These are phyloP conservation scores for Nyctereutes procyonoides DNA, from an alignment of 2,113 vertebrate genomes.

Conservation along the genomic window DNA sequence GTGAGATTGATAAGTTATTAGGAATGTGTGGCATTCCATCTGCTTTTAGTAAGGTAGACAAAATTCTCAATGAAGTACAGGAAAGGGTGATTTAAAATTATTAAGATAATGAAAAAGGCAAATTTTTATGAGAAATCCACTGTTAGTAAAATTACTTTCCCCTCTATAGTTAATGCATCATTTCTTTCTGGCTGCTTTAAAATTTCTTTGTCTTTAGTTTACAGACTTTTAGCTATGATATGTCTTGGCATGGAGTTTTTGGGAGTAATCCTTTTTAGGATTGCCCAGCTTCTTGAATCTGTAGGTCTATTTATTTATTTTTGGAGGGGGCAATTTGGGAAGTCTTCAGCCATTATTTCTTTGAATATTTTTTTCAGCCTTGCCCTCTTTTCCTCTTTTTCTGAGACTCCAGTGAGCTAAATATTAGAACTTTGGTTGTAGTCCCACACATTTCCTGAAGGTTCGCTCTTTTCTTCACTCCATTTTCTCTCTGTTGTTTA, in stretches of 20 bases:
- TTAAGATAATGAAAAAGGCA: slow-evolving; percentile 3
- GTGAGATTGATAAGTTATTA: neutral
- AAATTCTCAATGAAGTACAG: neutral
- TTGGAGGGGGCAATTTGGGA: neutral
- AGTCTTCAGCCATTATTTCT: neutral
- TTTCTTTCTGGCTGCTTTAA: slow-evolving; percentile 42
- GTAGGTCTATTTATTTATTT: neutral
- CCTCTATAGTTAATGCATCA: neutral
- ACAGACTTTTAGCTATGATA: neutral
- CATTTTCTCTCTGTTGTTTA: neutral
- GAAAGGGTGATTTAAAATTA: neutral
- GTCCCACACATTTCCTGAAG: neutral
- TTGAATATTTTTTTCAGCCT: neutral
- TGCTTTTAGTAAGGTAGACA: neutral
- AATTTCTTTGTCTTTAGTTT: neutral
- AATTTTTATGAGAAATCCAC: neutral
- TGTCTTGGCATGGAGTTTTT: neutral
- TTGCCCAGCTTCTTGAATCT: slow-evolving; percentile 34
- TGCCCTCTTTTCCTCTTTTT: neutral
- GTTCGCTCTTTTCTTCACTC: neutral
- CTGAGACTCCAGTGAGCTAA: neutral
- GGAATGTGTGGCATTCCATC: neutral
- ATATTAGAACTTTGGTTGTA: neutral
- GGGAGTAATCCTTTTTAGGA: neutral
- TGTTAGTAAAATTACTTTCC: neutral